Percentiles rank a stretch among this genome's conserved stretches.
Evolutionary conservation across 2,888 invertebrate genomes (phyloP).

Genomic region (Ferdinandea cuprea): DNA sequence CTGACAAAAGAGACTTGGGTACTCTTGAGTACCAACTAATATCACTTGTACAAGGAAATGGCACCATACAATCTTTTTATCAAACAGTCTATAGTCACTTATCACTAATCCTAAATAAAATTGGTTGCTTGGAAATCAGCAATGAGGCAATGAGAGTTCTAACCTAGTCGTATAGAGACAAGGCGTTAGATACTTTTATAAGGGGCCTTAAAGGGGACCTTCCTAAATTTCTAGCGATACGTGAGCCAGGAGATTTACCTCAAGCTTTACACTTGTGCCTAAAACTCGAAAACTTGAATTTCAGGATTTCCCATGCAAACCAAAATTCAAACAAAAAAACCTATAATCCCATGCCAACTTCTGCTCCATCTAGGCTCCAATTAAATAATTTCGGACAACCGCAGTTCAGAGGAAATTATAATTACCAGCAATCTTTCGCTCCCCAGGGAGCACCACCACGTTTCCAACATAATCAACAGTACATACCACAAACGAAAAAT

Average conservation of each 20-base stretch:
- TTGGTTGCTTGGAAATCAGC: constrained; percentile 13
- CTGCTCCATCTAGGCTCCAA: not conserved
- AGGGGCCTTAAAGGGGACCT: constrained; percentile 39
- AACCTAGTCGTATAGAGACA: constrained; percentile 26
- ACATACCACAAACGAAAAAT: too few species aligned
- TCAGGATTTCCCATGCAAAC: constrained; percentile 5
- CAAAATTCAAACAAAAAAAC: not conserved
- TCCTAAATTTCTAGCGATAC: constrained; percentile 19
- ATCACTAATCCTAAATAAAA: constrained; percentile 18
- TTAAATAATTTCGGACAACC: constrained; percentile 8
- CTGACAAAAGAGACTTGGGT: constrained; percentile 27
- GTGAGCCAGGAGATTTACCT: constrained; percentile 17
- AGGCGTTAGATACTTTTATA: constrained; percentile 38
- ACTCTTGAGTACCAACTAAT: too few species aligned
- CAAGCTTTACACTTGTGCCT: constrained; percentile 27
- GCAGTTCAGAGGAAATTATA: constrained; percentile 4
- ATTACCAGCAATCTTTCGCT: too few species aligned
- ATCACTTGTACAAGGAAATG: constrained; percentile 11
- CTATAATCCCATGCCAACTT: not conserved
- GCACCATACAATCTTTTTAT: constrained; percentile 14
- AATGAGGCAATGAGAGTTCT: constrained; percentile 4
- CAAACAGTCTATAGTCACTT: constrained; percentile 24
- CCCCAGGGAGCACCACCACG: too few species aligned
- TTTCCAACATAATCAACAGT: too few species aligned
- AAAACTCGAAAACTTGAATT: constrained; percentile 1